These are phyloP conservation scores for Bombus soroeensis DNA, from an alignment of 1,140 invertebrate species.

Conservation along the genomic window DNA sequence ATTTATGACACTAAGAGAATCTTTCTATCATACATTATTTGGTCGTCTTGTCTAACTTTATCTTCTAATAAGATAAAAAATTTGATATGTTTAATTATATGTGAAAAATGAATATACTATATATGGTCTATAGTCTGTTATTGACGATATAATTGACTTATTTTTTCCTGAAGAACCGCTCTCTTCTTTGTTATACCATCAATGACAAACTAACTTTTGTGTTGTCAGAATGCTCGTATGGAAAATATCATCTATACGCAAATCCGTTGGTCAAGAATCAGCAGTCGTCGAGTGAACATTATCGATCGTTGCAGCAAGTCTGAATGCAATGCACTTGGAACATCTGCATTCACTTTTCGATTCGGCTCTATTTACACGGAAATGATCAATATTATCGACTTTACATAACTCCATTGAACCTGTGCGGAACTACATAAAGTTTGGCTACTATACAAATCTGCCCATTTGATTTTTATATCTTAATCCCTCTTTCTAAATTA, in stretches of 20 bases:
- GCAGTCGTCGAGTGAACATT: conserved; percentile 47
- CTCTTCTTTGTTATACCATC: neutral
- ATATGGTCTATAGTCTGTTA: neutral
- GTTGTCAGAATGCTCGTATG: neutral
- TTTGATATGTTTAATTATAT: neutral
- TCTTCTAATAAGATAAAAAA: neutral
- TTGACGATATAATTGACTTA: neutral
- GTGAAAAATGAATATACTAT: neutral
- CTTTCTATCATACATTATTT: neutral
- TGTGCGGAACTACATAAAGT: neutral
- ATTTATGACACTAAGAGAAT: neutral
- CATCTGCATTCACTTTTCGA: conserved; percentile 61
- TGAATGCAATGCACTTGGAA: conserved; percentile 51
- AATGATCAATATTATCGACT: conserved; percentile 23
- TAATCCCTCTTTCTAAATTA: neutral
- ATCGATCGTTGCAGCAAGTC: conserved; percentile 62
- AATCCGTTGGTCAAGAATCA: conserved; percentile 36
- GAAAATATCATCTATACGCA: conserved; percentile 16
- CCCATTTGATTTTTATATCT: neutral
- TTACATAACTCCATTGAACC: conserved; percentile 12
- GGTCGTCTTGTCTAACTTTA: neutral
- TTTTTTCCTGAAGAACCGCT: neutral
- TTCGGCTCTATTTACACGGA: conserved; percentile 40
- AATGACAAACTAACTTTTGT: neutral
- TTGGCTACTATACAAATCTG: too few relatives aligned